These are phyloP conservation scores for Maconellicoccus hirsutus DNA, from an alignment of 1,140 invertebrate genomes.

Conservation along the genomic window DNA sequence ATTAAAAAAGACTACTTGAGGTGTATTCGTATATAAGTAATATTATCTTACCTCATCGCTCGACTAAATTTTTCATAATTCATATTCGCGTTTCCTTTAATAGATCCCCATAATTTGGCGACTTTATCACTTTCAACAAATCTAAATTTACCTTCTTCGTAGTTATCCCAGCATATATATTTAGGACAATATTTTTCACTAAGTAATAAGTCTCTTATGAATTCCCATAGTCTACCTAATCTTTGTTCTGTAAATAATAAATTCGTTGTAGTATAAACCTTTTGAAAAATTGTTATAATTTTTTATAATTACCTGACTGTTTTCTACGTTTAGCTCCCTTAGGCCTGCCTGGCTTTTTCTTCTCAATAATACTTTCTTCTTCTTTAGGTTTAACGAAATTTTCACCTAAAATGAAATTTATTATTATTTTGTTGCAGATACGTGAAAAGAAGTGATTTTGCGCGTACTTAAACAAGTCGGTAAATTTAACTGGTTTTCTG, in stretches of 20 bases:
- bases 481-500: conserved; percentile 14
- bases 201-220: conserved; percentile 64
- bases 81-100: conserved; percentile 81
- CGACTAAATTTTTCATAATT: conserved; percentile 87
- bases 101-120: conserved; percentile 73
- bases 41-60: conserved; percentile 63
- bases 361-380: background rate
- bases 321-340: conserved; percentile 18
- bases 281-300: background rate
- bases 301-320: background rate
- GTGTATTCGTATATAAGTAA: background rate
- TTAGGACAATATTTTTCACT: conserved; percentile 63
- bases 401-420: background rate
- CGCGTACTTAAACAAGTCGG: background rate
- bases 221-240: conserved; percentile 56
- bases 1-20: too few relatives aligned
- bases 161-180: conserved; percentile 78
- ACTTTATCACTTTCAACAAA: conserved; percentile 84
- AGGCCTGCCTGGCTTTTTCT: conserved; percentile 1
- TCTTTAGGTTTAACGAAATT: conserved; percentile 15
- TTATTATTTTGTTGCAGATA: background rate
- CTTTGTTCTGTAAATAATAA: conserved; percentile 27
- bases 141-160: conserved; percentile 70
- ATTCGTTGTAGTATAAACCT: too few relatives aligned
- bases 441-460: too few relatives aligned